A percentile compares a stretch with the other conserved stretches of the same genome.
These are phyloP conservation scores for Lobophora halterata DNA, from an alignment of 2,888 invertebrate species.

Conservation along the genomic window DNA sequence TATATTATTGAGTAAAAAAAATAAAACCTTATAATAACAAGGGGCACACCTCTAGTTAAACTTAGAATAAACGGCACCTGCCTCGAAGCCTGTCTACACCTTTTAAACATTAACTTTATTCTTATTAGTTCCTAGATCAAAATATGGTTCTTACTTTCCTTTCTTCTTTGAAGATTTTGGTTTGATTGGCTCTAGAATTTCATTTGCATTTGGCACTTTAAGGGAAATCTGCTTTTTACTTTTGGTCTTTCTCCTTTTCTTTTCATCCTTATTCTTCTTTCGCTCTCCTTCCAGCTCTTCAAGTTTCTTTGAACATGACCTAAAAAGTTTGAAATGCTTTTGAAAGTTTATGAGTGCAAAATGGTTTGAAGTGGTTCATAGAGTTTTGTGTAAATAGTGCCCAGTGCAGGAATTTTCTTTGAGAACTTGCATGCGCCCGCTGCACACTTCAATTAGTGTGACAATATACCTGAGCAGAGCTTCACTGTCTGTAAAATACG, in stretches of 20 bases:
- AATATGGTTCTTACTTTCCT: slow-evolving; percentile 61
- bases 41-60: too few species aligned
- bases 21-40: too few species aligned
- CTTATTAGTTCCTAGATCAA: background rate
- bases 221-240: slow-evolving; percentile 60
- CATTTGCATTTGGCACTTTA: slow-evolving; percentile 68
- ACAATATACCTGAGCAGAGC: slow-evolving; percentile 76
- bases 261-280: slow-evolving; percentile 63
- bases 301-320: slow-evolving; percentile 85
- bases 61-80: too few species aligned
- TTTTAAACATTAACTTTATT: too few species aligned
- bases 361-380: too few species aligned
- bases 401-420: too few species aligned
- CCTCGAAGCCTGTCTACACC: too few species aligned
- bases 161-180: slow-evolving; percentile 71
- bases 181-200: slow-evolving; percentile 58
- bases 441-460: background rate
- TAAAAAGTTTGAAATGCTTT: too few species aligned
- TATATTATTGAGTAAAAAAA: background rate
- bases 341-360: too few species aligned
- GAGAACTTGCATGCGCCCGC: too few species aligned
- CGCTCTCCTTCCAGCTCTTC: slow-evolving; percentile 70
- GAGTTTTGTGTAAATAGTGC: too few species aligned
- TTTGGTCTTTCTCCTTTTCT: slow-evolving; percentile 73
- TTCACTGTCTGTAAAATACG: slow-evolving; percentile 80